phyloP scores from a whole-genome alignment of 2,888 invertebrate species.

The Bembecia ichneumoniformis region DNA sequence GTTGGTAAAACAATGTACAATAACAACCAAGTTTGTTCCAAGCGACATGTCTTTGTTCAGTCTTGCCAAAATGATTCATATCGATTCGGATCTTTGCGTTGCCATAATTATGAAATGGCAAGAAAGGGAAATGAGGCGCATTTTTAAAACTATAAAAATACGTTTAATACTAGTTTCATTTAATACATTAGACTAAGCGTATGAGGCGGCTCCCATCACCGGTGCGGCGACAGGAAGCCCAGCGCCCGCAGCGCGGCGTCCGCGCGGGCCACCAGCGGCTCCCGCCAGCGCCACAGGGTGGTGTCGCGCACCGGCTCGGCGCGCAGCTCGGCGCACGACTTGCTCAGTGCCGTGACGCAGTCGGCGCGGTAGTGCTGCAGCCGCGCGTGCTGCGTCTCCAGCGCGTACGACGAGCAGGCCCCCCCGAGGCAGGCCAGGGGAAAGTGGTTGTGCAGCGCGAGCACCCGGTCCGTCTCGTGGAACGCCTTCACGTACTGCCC shows the following conservation, averaged over 20 bases:
- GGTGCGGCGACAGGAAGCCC: constrained; percentile 75
- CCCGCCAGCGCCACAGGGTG: constrained; percentile 90
- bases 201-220: constrained; percentile 19
- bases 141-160: constrained; percentile 40
- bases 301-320: constrained; percentile 87
- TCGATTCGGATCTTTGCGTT: too few relatives aligned
- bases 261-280: constrained; percentile 78
- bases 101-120: too few relatives aligned
- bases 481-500: constrained; percentile 95
- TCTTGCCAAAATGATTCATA: too few relatives aligned
- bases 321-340: constrained; percentile 85
- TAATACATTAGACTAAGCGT: constrained; percentile 7
- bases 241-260: constrained; percentile 79
- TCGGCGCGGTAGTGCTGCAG: constrained; percentile 95
- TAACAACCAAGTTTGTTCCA: too few relatives aligned
- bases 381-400: constrained; percentile 87
- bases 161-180: constrained; percentile 17
- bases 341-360: constrained; percentile 89
- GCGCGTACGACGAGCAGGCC: constrained; percentile 86
- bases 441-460: constrained; percentile 93
- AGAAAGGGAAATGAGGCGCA: neutral
- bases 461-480: constrained; percentile 90
- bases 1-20: too few relatives aligned
- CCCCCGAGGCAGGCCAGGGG: constrained; percentile 90
- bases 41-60: too few relatives aligned